These are phyloP conservation scores for Zalophus californianus DNA, from an alignment of 2,797 vertebrate species.

Conservation along the genomic window DNA sequence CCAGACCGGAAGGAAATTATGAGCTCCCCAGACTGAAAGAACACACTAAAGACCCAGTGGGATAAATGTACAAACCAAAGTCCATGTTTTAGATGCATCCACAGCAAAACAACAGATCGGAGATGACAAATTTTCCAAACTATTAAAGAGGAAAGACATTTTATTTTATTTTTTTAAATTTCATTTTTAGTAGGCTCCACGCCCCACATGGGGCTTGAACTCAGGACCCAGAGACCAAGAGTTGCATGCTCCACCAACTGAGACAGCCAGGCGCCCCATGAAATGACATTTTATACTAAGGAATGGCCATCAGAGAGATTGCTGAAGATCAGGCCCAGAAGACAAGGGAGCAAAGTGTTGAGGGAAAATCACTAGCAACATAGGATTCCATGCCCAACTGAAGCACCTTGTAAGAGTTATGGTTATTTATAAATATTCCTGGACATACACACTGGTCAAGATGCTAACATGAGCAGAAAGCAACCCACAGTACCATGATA, in stretches of 20 bases:
- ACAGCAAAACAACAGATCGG: not conserved
- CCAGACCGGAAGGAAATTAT: not conserved
- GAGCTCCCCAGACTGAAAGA: no score
- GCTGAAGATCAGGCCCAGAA: not conserved
- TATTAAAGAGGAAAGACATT: not conserved
- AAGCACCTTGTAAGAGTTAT: rapidly evolving
- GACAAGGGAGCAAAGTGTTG: no score
- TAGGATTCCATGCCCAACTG: rapidly evolving
- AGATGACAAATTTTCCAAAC: not conserved
- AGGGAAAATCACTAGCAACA: rapidly evolving
- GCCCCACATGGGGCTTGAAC: not conserved
- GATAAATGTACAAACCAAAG: not conserved
- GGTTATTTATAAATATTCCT: not conserved
- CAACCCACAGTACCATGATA: rapidly evolving
- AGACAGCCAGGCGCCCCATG: not conserved
- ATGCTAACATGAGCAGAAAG: rapidly evolving
- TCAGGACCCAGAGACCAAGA: not conserved
- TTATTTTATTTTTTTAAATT: not conserved
- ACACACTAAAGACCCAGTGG: rapidly evolving
- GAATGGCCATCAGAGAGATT: not conserved
- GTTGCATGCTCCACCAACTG: not conserved
- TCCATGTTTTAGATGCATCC: no score
- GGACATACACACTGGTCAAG: not conserved
- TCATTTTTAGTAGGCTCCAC: not conserved
- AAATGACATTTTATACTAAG: not conserved